Conservation (phyloP, 2,888 invertebrate species). For the Lomographa bimaculata region DNA sequence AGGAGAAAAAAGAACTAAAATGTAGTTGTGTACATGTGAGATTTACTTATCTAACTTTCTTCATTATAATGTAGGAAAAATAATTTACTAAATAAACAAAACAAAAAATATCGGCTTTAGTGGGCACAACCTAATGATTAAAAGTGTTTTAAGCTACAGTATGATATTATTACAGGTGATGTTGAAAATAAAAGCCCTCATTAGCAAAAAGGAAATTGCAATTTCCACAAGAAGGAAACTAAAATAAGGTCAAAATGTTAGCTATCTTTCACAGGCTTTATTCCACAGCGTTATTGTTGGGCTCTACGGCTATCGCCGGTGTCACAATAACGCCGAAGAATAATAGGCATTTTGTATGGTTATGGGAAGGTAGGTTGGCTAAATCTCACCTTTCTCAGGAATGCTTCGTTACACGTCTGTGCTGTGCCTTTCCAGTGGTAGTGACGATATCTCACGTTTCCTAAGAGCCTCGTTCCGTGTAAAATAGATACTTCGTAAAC, state of each 20-base stretch:
- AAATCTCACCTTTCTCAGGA: constrained; percentile 91
- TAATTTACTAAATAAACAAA: no score
- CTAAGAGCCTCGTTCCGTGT: constrained; percentile 86
- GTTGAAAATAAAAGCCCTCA: constrained; percentile 72
- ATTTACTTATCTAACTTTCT: no score
- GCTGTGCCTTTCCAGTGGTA: constrained; percentile 94
- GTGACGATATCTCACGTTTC: constrained; percentile 89
- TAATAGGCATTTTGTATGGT: constrained; percentile 15
- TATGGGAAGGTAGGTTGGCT: constrained; percentile 4
- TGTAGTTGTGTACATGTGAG: no score
- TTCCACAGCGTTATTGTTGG: constrained; percentile 43
- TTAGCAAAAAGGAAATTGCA: constrained; percentile 81
- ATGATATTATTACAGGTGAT: constrained; percentile 44
- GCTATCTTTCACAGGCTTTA: constrained; percentile 54
- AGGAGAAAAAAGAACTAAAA: no score
- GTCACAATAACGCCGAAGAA: constrained; percentile 24
- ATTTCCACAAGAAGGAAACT: constrained; percentile 68
- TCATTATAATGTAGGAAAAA: no score
- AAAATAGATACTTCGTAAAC: constrained; percentile 88
- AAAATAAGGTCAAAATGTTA: constrained; percentile 78
- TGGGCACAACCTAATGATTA: neutral
- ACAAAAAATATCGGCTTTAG: no score
- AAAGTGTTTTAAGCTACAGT: constrained; percentile 24
- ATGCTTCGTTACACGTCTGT: constrained; percentile 94
- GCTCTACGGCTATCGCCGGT: constrained; percentile 19